phyloP scores from a whole-genome alignment of 2,113 vertebrate genomes.

The Nannobrachium achirus region DNA sequence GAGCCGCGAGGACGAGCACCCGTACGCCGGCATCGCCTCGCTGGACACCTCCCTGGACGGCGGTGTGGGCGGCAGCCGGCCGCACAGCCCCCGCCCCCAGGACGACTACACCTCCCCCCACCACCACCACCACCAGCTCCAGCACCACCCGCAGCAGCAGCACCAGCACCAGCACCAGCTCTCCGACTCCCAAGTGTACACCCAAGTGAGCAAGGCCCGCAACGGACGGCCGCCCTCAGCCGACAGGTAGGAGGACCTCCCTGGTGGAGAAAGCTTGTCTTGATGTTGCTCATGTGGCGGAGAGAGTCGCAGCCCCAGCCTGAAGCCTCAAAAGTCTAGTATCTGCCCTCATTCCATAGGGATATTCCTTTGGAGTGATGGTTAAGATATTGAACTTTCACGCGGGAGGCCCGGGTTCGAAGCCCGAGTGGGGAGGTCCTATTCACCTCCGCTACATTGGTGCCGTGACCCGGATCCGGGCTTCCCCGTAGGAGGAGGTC shows the following conservation, averaged over 20 bases:
- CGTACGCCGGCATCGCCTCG: constrained; percentile 79
- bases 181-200: constrained; percentile 77
- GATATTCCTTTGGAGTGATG: too few species aligned
- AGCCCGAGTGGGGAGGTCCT: too few species aligned
- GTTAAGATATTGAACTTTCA: too few species aligned
- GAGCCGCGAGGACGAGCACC: constrained; percentile 80
- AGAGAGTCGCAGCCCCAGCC: too few species aligned
- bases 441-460: too few species aligned
- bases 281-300: too few species aligned
- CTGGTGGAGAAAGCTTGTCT: too few species aligned
- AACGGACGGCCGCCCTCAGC: constrained; percentile 84
- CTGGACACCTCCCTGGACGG: constrained; percentile 77
- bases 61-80: constrained; percentile 51
- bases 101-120: constrained; percentile 75
- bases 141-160: constrained; percentile 81
- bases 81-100: constrained; percentile 59
- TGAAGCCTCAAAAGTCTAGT: too few species aligned
- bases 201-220: constrained; percentile 86
- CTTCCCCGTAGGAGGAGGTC: too few species aligned
- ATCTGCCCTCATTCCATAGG: too few species aligned
- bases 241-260: constrained; percentile 88
- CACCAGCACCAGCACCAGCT: constrained; percentile 78
- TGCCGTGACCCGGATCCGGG: too few species aligned
- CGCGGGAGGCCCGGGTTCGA: too few species aligned
- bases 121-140: constrained; percentile 77